phyloP scores from a whole-genome alignment of 2,113 vertebrate genomes.

The Diglossa brunneiventris region DNA sequence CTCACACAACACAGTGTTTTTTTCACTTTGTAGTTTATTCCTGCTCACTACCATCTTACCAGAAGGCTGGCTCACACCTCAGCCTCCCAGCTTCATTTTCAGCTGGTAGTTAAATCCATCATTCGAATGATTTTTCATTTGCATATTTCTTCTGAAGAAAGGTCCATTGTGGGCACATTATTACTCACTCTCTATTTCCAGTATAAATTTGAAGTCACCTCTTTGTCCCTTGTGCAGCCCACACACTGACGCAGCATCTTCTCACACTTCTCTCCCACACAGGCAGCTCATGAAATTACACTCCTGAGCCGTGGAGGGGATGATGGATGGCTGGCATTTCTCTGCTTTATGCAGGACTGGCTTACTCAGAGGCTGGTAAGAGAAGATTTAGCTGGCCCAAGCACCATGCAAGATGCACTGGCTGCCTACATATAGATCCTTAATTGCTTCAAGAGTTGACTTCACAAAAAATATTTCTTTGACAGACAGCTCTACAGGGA shows the following conservation, averaged over 20 bases:
- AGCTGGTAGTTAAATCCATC: not conserved
- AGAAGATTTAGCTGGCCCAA: constrained; percentile 1
- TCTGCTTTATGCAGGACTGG: not conserved
- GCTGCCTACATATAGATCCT: not conserved
- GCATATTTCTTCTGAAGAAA: constrained; percentile 30
- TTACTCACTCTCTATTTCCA: constrained; percentile 58
- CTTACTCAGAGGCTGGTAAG: constrained; percentile 33
- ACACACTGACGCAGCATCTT: constrained; percentile 62
- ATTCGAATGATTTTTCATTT: not conserved
- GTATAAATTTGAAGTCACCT: constrained; percentile 46
- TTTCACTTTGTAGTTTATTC: not conserved
- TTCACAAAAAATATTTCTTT: not conserved
- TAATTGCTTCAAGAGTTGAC: not conserved
- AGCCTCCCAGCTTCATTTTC: not conserved
- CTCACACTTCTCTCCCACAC: constrained; percentile 59
- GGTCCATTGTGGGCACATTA: not conserved
- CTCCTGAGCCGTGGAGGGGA: not conserved
- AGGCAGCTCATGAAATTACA: constrained; percentile 52
- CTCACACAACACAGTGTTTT: not conserved
- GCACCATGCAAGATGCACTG: not conserved
- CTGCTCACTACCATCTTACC: not conserved
- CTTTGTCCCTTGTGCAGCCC: constrained; percentile 47
- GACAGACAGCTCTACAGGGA: not conserved
- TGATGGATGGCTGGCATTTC: constrained; percentile 58
- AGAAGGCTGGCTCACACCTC: constrained; percentile 7